Percentiles rank a stretch among this genome's conserved stretches.
Evolutionary conservation across 2,797 vertebrate genomes (phyloP).

Genomic region (Brachymystax lenok): DNA sequence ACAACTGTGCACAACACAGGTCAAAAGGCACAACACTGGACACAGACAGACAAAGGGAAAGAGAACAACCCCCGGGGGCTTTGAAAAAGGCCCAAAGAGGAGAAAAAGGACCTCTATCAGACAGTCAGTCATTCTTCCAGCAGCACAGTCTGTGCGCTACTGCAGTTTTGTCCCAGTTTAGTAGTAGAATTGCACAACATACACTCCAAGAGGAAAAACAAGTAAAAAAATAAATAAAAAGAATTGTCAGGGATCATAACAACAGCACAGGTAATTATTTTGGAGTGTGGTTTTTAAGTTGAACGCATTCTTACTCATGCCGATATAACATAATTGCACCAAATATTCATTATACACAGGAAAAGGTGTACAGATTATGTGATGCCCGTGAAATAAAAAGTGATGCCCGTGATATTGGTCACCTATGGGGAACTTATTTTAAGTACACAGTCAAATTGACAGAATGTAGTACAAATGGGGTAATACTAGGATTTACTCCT

Average conservation of each 20-base stretch:
- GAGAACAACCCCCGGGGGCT: slow-evolving; percentile 44
- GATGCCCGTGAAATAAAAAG: slow-evolving; percentile 27
- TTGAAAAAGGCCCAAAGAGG: slow-evolving; percentile 43
- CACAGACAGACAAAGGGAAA: slow-evolving; percentile 61
- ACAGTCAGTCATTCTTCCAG: slow-evolving; percentile 34
- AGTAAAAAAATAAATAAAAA: slow-evolving; percentile 36
- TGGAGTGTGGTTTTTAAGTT: slow-evolving; percentile 22
- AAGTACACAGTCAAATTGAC: slow-evolving; percentile 23
- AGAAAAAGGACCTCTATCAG: slow-evolving; percentile 37
- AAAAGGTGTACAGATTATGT: slow-evolving; percentile 37
- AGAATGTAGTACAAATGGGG: slow-evolving; percentile 15
- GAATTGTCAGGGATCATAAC: slow-evolving; percentile 33
- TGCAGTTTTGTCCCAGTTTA: slow-evolving; percentile 24
- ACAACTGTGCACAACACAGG: slow-evolving; percentile 70
- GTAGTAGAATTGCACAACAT: slow-evolving; percentile 50
- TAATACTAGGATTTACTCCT: neutral
- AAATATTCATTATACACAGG: slow-evolving; percentile 57
- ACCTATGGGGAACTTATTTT: slow-evolving; percentile 15
- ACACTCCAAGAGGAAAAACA: slow-evolving; percentile 24
- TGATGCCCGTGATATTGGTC: slow-evolving; percentile 5
- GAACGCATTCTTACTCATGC: slow-evolving; percentile 58
- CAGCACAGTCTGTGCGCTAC: slow-evolving; percentile 37
- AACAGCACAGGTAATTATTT: slow-evolving; percentile 37
- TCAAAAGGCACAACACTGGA: slow-evolving; percentile 78
- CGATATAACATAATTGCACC: slow-evolving; percentile 56